Base-by-base conservation (phyloP, 2,888 invertebrate genomes). In the Yponomeuta cagnagella region DNA sequence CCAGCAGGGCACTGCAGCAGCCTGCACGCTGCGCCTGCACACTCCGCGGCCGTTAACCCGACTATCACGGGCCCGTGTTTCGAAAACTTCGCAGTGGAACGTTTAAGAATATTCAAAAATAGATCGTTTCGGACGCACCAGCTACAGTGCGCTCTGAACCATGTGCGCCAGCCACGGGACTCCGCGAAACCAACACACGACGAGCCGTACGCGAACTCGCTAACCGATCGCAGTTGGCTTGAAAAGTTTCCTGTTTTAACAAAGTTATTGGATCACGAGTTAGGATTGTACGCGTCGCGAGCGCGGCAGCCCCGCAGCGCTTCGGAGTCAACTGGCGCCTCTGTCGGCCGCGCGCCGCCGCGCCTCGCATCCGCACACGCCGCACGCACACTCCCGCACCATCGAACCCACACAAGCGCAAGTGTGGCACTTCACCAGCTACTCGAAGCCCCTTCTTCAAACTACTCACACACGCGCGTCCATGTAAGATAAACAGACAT, bases 41-140 rank as follows among this genome's bases (percentile, higher is more conserved):
- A 82, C 84, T 83, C 87, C 78, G 89, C 86, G 92, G 92, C 83
- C 92, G 90, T 91, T 91, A 81, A 92, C 91, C 92, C 90, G 89
- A 75, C 85, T 83, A 80, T 82, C 85, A 78, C 83, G 85, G 84
- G 81, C 83, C 88, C 15, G 88, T 90, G 91, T 91, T 90, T 90
- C 90, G 89, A 90, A 91, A 91, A 92, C 90, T 90, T 89, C 83
- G 85, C 87, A 81, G 82, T 80, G 86, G 84, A 86, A 86, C 87
- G 91, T 89, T 90, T 88, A 88, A 89, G 87, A 86, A 89, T 89
- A 91, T 89, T 90, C 91, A 90, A 90, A 92, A 92, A 92, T 92
- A 91, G 92, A 90, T 84, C 84, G 85, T 86, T 81, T 79, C 64
- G 81, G 79, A 83, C 85, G 84, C 85, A 86, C 85, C 84, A 83